Percentiles rank a stretch among this genome's conserved stretches.
Conservation (phyloP, 2,888 invertebrate genomes). For the Apantesis nais region DNA sequence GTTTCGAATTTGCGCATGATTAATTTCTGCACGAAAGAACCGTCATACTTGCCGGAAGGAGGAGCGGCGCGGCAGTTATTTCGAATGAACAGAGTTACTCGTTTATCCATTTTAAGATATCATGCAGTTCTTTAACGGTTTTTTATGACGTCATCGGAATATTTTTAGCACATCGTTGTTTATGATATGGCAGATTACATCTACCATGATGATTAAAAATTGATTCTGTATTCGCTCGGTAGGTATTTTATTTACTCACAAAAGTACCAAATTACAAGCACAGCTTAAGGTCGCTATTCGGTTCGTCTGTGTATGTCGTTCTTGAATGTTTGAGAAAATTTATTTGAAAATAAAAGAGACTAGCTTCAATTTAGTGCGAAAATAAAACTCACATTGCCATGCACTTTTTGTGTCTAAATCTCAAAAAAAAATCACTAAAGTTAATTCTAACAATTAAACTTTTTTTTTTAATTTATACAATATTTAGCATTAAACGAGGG, state of each 20-base stretch:
- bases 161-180: neutral
- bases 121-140: conserved; percentile 2
- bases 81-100: conserved; percentile 9
- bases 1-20: conserved; percentile 8
- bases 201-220: neutral
- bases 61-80: conserved; percentile 8
- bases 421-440: neutral
- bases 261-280: neutral
- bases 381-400: neutral
- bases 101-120: conserved; percentile 2
- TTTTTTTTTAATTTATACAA: neutral
- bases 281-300: neutral
- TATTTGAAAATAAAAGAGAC: neutral
- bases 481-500: conserved; percentile 25
- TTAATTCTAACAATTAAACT: neutral
- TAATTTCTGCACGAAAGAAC: conserved; percentile 17
- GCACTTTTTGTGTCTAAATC: neutral
- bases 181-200: no score
- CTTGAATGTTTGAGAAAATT: neutral
- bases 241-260: neutral
- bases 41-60: neutral
- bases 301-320: neutral
- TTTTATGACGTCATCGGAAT: conserved; percentile 3
- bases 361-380: neutral
- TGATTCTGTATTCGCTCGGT: neutral